Evolutionary conservation across 2,888 invertebrate species (phyloP), one percentile per base, ranked within the genome.

Genomic region (Bunonema sp.): DNA sequence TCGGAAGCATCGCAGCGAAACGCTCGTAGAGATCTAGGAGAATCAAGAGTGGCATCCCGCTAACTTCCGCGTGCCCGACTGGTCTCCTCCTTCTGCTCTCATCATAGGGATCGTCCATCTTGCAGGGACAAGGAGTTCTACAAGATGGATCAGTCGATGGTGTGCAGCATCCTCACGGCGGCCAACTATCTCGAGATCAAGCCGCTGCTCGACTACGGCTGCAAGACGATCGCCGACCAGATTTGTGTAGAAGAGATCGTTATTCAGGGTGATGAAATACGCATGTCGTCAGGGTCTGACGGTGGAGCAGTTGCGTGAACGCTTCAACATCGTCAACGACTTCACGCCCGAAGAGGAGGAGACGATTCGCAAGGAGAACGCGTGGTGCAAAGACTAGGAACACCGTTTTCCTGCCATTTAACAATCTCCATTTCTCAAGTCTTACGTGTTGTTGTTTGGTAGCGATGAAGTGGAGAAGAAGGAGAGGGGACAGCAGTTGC

Each of bases 51-150:
- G n/a, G n/a, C n/a, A n/a, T n/a, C n/a, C n/a, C n/a, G n/a, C n/a
- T n/a, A n/a, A n/a, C n/a, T n/a, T n/a, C n/a, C n/a, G n/a, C n/a
- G n/a, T n/a, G n/a, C n/a, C n/a, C n/a, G n/a, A n/a, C n/a, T n/a
- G n/a, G n/a, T n/a, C n/a, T n/a, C n/a, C n/a, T n/a, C n/a, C n/a
- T n/a, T n/a, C n/a, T n/a, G n/a, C n/a, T n/a, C n/a, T n/a, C n/a
- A n/a, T n/a, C n/a, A n/a, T n/a, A n/a, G n/a, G n/a, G n/a, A n/a
- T n/a, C n/a, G n/a, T n/a, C n/a, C n/a, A n/a, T n/a, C n/a, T n/a
- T n/a, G n/a, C n/a, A n/a, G 91, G 91, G 93, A 93, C 75, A 85
- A 87, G 0, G 91, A 91, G 70, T 93, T 91, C 66, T 74, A 93
- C 4, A 91, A 91, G 76, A 89, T 91, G 21, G 88, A 89, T 70